Evolutionary conservation across 2,888 invertebrate genomes (phyloP), one percentile per base, ranked within the genome.

Genomic region (Cheilosia variabilis): DNA sequence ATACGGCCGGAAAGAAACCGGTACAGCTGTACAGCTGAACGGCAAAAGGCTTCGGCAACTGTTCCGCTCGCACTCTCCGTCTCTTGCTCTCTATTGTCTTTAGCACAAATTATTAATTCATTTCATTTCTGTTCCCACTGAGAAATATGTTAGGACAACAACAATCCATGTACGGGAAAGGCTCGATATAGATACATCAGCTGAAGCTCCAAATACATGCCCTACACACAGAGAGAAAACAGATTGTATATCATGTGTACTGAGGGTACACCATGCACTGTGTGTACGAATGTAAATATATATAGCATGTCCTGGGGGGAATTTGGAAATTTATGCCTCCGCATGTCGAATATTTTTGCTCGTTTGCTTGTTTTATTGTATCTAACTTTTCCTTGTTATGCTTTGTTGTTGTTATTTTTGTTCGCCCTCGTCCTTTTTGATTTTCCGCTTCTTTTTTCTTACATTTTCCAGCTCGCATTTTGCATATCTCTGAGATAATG

Each of bases 51-150:
- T 1, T 31, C 27, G 6, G 13, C 55, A 4, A 43, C 24, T 52
- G 17, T 57, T 24, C 65, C 53, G 41, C 24, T 62, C 45, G 19
- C 82, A n/a, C 50, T 43, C 37, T 41, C 43, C 37, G 41, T 19
- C 5, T 6, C 24, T 65, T 55, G 68, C 52, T 69, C 52, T 79
- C 72, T 75, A 69, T 81, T 69, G 86, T 86, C 81, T 81, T 86
- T 68, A 72, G 76, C 81, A 81, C 68, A 81, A 72, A 86, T 86
- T 86, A 86, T 81, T 86, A 86, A 86, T 86, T 86, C 76, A 86
- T 81, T 86, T 81, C 81, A 77, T 86, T 81, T 81, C 68, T 77
- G 76, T 81, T 80, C 53, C 60, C 62, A 76, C 71, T 81, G 71
- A 72, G 81, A 86, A 76, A 86, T 77, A 86, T 86, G 81, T 76